These are phyloP conservation scores for Pogonophryne albipinna DNA, from an alignment of 2,797 vertebrate genomes.

Conservation along the genomic window DNA sequence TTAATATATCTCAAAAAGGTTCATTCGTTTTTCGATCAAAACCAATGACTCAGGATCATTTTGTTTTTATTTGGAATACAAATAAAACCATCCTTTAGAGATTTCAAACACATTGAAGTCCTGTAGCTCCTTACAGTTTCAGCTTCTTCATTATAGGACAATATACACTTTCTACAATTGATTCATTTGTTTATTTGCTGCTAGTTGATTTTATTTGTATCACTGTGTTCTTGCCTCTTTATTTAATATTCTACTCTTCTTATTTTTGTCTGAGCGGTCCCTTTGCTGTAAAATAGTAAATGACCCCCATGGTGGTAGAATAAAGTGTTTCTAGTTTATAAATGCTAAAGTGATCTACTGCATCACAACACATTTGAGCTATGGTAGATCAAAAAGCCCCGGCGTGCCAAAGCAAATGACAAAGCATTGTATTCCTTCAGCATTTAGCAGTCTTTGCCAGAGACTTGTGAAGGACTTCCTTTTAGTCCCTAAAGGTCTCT, in stretches of 20 bases:
- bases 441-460: background rate
- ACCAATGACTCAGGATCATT: background rate
- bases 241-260: too few species aligned
- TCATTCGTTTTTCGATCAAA: background rate
- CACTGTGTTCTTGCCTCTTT: too few species aligned
- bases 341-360: background rate
- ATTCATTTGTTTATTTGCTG: too few species aligned
- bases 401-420: conserved; percentile 12
- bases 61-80: background rate
- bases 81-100: conserved; percentile 14
- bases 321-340: background rate
- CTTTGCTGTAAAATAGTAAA: too few species aligned
- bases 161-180: background rate
- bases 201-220: too few species aligned
- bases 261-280: too few species aligned
- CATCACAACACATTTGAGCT: background rate
- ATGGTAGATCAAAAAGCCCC: background rate
- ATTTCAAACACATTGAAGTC: conserved; percentile 6
- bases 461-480: background rate
- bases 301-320: too few species aligned
- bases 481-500: background rate
- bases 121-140: conserved; percentile 26
- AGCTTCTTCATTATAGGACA: conserved; percentile 22
- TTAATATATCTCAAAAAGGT: background rate
- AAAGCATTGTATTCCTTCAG: background rate